These are phyloP conservation scores for Calidris pygmaea DNA, from an alignment of 2,113 vertebrate species.

Conservation along the genomic window DNA sequence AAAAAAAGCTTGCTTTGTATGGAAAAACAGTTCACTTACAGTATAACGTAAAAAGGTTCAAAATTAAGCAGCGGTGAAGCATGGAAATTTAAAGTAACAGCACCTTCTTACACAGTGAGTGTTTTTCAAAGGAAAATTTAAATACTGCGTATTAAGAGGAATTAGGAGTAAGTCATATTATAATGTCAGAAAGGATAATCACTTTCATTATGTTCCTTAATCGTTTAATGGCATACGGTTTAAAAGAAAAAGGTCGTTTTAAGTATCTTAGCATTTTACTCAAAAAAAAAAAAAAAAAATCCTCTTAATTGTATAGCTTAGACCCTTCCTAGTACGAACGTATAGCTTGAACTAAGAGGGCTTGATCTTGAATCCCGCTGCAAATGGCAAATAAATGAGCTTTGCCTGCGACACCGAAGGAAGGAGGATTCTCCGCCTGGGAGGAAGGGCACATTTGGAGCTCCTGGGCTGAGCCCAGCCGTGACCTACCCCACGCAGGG, in stretches of 20 bases:
- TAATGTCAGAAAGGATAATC: background rate
- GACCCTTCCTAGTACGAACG: background rate
- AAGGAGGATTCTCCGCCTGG: background rate
- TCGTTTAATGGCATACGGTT: background rate
- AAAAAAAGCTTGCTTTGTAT: conserved; percentile 38
- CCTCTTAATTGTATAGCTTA: background rate
- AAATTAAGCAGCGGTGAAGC: conserved; percentile 34
- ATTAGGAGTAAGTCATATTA: background rate
- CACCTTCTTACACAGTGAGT: background rate
- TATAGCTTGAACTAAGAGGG: background rate
- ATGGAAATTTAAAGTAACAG: conserved; percentile 57
- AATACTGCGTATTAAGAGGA: background rate
- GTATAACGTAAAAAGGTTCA: conserved; percentile 38
- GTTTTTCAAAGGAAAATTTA: background rate
- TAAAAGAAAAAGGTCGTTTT: background rate
- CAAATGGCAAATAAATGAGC: background rate
- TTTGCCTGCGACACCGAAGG: background rate
- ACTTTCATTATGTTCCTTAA: background rate
- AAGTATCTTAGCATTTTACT: background rate
- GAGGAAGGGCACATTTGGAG: background rate
- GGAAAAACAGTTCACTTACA: conserved; percentile 44
- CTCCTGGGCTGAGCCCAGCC: background rate
- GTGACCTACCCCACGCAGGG: rapidly evolving
- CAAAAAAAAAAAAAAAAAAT: background rate
- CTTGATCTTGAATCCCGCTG: background rate